Conservation (phyloP, 1,140 invertebrate genomes). For the Spodoptera litura region DNA sequence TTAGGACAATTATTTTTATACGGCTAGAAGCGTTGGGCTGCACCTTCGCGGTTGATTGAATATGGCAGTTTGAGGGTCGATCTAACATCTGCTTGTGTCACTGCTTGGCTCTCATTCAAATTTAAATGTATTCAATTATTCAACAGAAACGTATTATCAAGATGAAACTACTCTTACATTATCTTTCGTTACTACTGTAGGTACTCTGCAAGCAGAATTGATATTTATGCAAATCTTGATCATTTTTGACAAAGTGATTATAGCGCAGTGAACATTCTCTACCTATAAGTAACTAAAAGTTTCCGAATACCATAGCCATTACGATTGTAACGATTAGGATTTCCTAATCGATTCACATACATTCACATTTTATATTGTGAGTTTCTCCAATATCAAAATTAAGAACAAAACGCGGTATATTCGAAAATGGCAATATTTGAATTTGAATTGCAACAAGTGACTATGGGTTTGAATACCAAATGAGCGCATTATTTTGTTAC, state of each 20-base stretch:
- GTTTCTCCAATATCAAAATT: no score
- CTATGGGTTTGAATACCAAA: no score
- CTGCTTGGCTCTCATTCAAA: slow-evolving; percentile 75
- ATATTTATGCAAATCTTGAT: slow-evolving; percentile 25
- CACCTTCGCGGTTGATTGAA: slow-evolving; percentile 78
- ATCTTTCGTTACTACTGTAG: slow-evolving; percentile 15
- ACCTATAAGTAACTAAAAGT: neutral
- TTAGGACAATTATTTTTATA: slow-evolving; percentile 48
- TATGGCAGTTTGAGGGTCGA: slow-evolving; percentile 71
- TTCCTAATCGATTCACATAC: no score
- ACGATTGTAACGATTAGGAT: no score
- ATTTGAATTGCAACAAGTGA: no score
- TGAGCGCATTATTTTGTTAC: no score
- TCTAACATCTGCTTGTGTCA: slow-evolving; percentile 63
- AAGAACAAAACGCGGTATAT: no score
- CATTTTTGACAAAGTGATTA: slow-evolving; percentile 3
- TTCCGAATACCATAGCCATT: neutral
- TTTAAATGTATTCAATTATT: slow-evolving; percentile 64
- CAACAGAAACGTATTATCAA: slow-evolving; percentile 36
- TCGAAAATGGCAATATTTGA: no score
- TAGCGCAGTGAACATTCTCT: neutral
- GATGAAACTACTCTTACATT: slow-evolving; percentile 22
- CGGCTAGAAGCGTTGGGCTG: slow-evolving; percentile 41
- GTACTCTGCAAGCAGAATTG: neutral
- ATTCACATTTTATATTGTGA: no score